Percentiles rank a stretch among this genome's conserved stretches.
phyloP scores from a whole-genome alignment of 2,888 invertebrate species.

The Arge pagana region DNA sequence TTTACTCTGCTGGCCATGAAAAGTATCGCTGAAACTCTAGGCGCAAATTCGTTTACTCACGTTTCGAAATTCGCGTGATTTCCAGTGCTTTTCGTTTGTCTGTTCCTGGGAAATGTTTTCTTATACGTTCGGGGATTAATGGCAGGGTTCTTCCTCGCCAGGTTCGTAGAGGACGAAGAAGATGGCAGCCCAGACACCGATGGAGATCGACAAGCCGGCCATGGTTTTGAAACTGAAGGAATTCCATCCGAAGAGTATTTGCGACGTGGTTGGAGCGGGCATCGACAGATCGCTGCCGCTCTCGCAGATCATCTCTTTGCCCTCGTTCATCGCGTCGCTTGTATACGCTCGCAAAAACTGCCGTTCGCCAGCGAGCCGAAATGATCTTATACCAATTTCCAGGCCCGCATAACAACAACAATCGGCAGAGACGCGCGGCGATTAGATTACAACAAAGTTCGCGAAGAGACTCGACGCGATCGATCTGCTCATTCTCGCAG shows the following conservation, averaged over 20 bases:
- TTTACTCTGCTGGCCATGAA: too few relatives aligned
- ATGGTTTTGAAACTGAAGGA: constrained; percentile 39
- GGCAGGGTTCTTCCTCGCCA: neutral
- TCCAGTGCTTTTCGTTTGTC: neutral
- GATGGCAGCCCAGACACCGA: constrained; percentile 41
- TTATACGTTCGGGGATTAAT: constrained; percentile 1
- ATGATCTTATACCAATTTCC: too few relatives aligned
- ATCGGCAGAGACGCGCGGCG: too few relatives aligned
- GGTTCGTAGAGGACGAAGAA: constrained; percentile 40
- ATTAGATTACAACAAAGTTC: too few relatives aligned
- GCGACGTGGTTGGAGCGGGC: constrained; percentile 14
- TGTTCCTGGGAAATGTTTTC: constrained; percentile 1
- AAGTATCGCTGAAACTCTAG: too few relatives aligned
- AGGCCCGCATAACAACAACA: too few relatives aligned
- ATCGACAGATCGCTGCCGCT: neutral
- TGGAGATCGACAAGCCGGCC: constrained; percentile 33
- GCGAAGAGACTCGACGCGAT: too few relatives aligned
- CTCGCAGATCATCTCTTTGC: constrained; percentile 15
- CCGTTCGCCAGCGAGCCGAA: too few relatives aligned
- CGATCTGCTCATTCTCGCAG: too few relatives aligned
- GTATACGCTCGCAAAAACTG: too few relatives aligned
- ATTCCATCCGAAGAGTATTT: constrained; percentile 45
- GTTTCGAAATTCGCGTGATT: neutral
- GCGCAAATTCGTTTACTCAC: constrained; percentile 7
- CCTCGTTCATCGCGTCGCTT: too few relatives aligned